phyloP scores from a whole-genome alignment of 2,888 invertebrate species.

The Drosophila monieri region DNA sequence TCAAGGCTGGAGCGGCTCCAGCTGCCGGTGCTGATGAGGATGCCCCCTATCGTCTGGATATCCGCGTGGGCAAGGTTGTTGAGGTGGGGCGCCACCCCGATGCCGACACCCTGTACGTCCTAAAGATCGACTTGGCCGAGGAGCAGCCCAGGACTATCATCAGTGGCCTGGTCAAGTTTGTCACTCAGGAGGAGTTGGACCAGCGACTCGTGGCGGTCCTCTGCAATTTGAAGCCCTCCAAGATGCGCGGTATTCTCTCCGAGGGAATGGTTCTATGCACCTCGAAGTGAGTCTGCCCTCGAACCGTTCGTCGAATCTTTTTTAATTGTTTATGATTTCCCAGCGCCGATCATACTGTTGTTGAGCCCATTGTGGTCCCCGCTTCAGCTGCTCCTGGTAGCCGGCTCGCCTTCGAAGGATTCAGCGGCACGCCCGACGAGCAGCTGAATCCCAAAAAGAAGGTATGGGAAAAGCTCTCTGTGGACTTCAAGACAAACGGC shows the following conservation, averaged over 20 bases:
- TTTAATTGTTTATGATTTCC: accelerated
- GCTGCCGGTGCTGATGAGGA: constrained; percentile 84
- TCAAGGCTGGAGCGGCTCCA: constrained; percentile 81
- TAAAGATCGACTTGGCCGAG: constrained; percentile 95
- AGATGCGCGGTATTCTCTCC: constrained; percentile 96
- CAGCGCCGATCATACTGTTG: constrained; percentile 90
- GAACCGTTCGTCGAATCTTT: accelerated
- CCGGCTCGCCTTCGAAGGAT: constrained; percentile 92
- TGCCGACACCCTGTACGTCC: constrained; percentile 95
- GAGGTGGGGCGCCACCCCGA: constrained; percentile 94
- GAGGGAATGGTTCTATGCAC: constrained; percentile 98
- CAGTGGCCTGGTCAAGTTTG: constrained; percentile 96
- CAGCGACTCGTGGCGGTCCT: constrained; percentile 95
- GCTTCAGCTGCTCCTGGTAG: constrained; percentile 92
- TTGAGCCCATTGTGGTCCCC: constrained; percentile 94
- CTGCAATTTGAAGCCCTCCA: constrained; percentile 98
- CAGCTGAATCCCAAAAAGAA: constrained; percentile 98
- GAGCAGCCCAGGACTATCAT: constrained; percentile 88
- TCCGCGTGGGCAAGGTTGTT: constrained; percentile 93
- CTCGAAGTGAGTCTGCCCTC: constrained; percentile 86
- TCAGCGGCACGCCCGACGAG: constrained; percentile 92
- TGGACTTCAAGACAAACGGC: constrained; percentile 89
- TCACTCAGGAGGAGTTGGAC: constrained; percentile 95
- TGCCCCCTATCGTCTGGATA: constrained; percentile 91
- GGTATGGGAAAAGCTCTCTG: constrained; percentile 95